These are phyloP conservation scores for Noctua pronuba DNA, from an alignment of 2,888 invertebrate genomes.

Conservation along the genomic window DNA sequence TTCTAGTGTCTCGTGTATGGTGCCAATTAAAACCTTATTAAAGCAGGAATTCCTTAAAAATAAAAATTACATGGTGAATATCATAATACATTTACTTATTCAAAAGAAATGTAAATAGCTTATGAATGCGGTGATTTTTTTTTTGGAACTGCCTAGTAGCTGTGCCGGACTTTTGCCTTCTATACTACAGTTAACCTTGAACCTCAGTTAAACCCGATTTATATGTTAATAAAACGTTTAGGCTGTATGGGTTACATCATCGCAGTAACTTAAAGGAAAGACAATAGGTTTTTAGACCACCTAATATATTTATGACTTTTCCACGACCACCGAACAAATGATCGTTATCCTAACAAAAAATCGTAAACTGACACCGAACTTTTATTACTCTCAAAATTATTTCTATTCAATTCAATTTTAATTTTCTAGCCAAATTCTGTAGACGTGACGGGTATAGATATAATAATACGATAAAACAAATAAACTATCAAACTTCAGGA, in stretches of 20 bases:
- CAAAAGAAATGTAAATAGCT: neutral
- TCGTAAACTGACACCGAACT: neutral
- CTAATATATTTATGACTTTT: neutral
- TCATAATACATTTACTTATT: neutral
- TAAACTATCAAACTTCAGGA: neutral
- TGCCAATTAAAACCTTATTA: neutral
- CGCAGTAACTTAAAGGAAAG: neutral
- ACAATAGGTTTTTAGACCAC: neutral
- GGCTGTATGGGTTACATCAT: neutral
- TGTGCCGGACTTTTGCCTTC: neutral
- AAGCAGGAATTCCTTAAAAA: neutral
- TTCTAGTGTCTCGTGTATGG: neutral
- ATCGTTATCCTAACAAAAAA: neutral
- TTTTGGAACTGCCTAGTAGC: neutral
- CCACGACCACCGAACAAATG: neutral
- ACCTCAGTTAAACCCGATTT: neutral
- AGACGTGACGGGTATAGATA: neutral
- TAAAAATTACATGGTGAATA: neutral
- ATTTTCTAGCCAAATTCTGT: neutral
- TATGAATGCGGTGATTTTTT: neutral
- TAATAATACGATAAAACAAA: neutral
- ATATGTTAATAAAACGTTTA: neutral
- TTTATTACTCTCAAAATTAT: neutral
- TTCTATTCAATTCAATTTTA: neutral
- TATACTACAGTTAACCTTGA: neutral